Evolutionary conservation across 1,140 invertebrate genomes (phyloP).

Genomic region (Antheraea pernyi): DNA sequence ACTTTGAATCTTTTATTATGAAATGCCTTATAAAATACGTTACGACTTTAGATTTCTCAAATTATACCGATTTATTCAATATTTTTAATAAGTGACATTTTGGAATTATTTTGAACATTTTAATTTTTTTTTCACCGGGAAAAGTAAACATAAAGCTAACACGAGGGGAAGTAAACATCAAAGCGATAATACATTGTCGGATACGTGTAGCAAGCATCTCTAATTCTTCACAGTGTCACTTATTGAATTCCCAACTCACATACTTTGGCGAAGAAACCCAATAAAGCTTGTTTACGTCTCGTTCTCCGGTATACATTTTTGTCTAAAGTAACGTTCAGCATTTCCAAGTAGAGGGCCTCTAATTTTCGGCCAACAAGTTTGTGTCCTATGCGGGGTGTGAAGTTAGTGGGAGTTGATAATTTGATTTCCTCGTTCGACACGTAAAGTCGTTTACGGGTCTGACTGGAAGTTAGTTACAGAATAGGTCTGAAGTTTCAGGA

Average conservation of each 20-base stretch:
- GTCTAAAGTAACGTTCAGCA: constrained; percentile 58
- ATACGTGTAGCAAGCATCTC: constrained; percentile 45
- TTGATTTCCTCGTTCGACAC: constrained; percentile 74
- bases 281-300: constrained; percentile 67
- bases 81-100: not conserved
- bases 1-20: not conserved
- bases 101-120: too few relatives aligned
- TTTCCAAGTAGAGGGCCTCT: constrained; percentile 57
- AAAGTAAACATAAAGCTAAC: constrained; percentile 1
- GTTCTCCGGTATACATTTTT: constrained; percentile 61
- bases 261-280: constrained; percentile 65
- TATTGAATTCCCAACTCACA: constrained; percentile 71
- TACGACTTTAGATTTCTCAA: not conserved
- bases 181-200: constrained; percentile 44
- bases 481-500: constrained; percentile 48
- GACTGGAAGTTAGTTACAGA: constrained; percentile 59
- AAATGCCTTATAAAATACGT: not conserved
- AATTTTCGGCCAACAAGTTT: constrained; percentile 55
- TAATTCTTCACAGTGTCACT: constrained; percentile 65
- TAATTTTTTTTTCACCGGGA: not conserved
- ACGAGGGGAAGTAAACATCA: constrained; percentile 38
- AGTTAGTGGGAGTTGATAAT: constrained; percentile 69
- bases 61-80: not conserved
- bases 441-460: constrained; percentile 69
- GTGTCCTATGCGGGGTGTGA: constrained; percentile 54